A percentile compares a stretch with the other conserved stretches of the same genome.
phyloP scores from a whole-genome alignment of 2,888 invertebrate species.

The Anarsia innoxiella region DNA sequence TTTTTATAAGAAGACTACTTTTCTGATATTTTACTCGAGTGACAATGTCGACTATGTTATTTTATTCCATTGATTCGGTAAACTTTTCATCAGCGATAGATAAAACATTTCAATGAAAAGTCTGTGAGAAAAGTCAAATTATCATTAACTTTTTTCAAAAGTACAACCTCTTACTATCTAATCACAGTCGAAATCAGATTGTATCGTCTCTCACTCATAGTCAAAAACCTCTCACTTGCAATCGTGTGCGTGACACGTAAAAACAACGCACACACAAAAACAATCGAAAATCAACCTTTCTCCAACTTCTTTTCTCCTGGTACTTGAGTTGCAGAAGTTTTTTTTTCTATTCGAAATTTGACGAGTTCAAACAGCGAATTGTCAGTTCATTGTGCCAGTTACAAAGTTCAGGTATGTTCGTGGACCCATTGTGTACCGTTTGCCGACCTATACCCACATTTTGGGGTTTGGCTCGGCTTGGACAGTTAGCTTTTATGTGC shows the following conservation, averaged over 20 bases:
- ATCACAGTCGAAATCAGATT: too few species aligned
- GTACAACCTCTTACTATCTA: too few species aligned
- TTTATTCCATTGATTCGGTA: too few species aligned
- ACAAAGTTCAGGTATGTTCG: slow-evolving; percentile 33
- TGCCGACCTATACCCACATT: slow-evolving; percentile 70
- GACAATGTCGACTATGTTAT: too few species aligned
- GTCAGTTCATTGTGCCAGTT: slow-evolving; percentile 55
- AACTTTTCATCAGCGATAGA: too few species aligned
- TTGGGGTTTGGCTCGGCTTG: slow-evolving; percentile 51
- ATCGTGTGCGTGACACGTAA: slow-evolving; percentile 9
- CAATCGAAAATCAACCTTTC: slow-evolving; percentile 49
- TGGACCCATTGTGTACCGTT: slow-evolving; percentile 52
- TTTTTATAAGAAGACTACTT: too few species aligned
- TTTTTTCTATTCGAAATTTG: slow-evolving; percentile 45
- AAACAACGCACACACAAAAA: slow-evolving; percentile 22
- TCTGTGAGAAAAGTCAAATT: too few species aligned
- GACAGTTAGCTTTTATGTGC: slow-evolving; percentile 65
- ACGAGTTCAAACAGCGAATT: slow-evolving; percentile 44
- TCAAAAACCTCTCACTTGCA: slow-evolving; percentile 38
- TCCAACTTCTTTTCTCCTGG: slow-evolving; percentile 61
- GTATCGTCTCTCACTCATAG: too few species aligned
- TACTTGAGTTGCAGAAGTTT: slow-evolving; percentile 42
- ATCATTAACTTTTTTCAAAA: too few species aligned
- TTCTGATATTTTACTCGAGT: too few species aligned
- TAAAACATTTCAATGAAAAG: too few species aligned